Base-by-base conservation (phyloP, 2,888 invertebrate species). In the Pilophorus perplexus region DNA sequence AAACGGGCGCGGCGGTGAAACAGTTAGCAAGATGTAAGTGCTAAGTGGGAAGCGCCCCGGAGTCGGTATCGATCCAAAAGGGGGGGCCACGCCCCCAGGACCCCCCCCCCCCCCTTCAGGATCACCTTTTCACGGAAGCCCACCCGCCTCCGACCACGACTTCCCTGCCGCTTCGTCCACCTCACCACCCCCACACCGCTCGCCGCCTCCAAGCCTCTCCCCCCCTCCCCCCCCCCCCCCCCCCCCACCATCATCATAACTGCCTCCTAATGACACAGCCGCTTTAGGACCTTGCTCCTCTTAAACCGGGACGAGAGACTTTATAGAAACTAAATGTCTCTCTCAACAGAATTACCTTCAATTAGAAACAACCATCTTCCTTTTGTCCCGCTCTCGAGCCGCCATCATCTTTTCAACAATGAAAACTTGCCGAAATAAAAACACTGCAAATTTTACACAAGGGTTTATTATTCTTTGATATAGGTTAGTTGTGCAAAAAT, bases 321-420 rank as follows among this genome's bases (percentile, higher is more conserved):
- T 59, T 59, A 59, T 59, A 59, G 59, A 59, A 59, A 59, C 42
- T 59, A 59, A 59, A 59, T 59, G 59, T 59, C 59, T 59, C 59
- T 42, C 59, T 59, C 59, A 59, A 59, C 59, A 59, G 59, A 59
- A 59, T 59, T 59, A 59, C 59, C 59, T 59, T 59, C 59, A 59
- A 59, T 59, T 59, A 59, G 59, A 42, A 23, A 28, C 28, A n/a
- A 8, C 6, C 6, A 33, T 28, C 22, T 3, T 52, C 52, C 33
- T 33, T 33, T 12, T 33, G 28, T 28, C 27, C 16, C 16, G 28
- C 6, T 28, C 28, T 28, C 18, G n/a, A 27, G 16, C 28, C 16
- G 28, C 28, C 25, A n/a, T 28, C 28, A 50, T 28, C 18, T 52
- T 27, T n/a, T 3, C 33, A 12, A 33, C 33, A 33, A n/a, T n/a